Percentiles rank a stretch among this genome's conserved stretches.
Conservation (phyloP, 2,888 invertebrate genomes). For the Erannis defoliaria region DNA sequence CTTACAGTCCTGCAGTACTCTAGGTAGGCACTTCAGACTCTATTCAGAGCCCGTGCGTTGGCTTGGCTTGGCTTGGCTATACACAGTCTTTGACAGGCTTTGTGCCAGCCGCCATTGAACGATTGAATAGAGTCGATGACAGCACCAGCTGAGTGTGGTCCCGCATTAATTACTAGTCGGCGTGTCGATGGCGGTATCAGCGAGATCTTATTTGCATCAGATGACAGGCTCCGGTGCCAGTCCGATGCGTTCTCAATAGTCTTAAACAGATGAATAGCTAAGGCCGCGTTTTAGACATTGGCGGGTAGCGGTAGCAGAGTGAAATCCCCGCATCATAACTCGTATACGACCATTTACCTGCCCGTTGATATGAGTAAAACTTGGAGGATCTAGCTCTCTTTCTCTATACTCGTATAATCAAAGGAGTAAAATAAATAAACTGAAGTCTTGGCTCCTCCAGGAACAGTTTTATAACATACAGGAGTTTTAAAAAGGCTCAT, state of each 20-base stretch:
- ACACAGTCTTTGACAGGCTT: constrained; percentile 71
- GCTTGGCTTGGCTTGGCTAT: no score
- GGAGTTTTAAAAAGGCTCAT: no score
- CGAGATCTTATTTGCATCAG: constrained; percentile 64
- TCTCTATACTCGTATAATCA: no score
- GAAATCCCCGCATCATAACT: no score
- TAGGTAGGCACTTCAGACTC: constrained; percentile 75
- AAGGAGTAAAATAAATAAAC: no score
- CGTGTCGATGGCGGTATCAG: constrained; percentile 60
- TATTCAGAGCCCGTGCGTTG: constrained; percentile 75
- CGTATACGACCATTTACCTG: no score
- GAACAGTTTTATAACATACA: no score
- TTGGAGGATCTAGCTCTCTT: no score
- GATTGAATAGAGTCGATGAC: constrained; percentile 77
- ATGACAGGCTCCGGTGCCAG: constrained; percentile 48
- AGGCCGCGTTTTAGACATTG: neutral
- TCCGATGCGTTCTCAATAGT: constrained; percentile 39
- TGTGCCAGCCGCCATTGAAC: constrained; percentile 72
- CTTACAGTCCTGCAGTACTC: constrained; percentile 43
- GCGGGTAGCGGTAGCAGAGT: neutral
- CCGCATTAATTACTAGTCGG: constrained; percentile 77
- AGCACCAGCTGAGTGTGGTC: constrained; percentile 65
- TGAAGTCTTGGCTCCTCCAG: no score
- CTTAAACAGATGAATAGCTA: constrained; percentile 30
- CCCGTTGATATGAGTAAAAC: no score